Base-by-base conservation (phyloP, 2,888 invertebrate genomes). In the Phaedon cochleariae region DNA sequence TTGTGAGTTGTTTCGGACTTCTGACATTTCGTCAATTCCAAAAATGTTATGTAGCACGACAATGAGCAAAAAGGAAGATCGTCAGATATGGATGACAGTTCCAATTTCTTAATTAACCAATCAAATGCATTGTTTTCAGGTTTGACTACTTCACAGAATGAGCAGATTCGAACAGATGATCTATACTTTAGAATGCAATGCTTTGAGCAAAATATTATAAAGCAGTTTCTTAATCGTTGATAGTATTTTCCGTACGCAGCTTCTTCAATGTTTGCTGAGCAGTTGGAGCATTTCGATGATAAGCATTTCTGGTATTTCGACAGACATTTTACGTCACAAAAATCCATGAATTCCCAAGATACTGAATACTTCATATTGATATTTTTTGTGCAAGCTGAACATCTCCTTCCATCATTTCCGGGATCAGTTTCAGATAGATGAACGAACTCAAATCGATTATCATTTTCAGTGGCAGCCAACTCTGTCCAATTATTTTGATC, bases 301-400 rank as follows among this genome's bases (percentile, higher is more conserved):
- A 60, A 34, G 21, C 51, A 12, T 22, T 60, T 60, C 26, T 60
- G 60, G 52, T 52, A 60, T 22, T 51, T 45, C 6, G 22, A 45
- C 17, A 57, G 17, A 29, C 57, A 57, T 9, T 34, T n/a, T 26
- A 3, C 17, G 18, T 29, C 26, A 37, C 67, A 67, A 26, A 67
- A 67, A 1, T 49, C 51, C 57, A 60, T 57, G 6, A 63, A 26
- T 20, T 63, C 63, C 67, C 67, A 67, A 5, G 60, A 57, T 34
- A 67, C 12, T 20, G 48, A 57, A 9, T 20, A 48, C 10, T 45
- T 26, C 4, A 58, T 21, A 29, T 49, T 34, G 37, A 65, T 62
- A 10, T 34, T 20, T 29, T 58, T 53, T 26, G n/a, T 26, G 17
- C 58, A 65, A 9, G 53, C 34, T 21, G 54, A n/a, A 46, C 65